Percentiles rank a stretch among this genome's conserved stretches.
Conservation (phyloP, 2,888 invertebrate species). For the Thymelicus acteon region DNA sequence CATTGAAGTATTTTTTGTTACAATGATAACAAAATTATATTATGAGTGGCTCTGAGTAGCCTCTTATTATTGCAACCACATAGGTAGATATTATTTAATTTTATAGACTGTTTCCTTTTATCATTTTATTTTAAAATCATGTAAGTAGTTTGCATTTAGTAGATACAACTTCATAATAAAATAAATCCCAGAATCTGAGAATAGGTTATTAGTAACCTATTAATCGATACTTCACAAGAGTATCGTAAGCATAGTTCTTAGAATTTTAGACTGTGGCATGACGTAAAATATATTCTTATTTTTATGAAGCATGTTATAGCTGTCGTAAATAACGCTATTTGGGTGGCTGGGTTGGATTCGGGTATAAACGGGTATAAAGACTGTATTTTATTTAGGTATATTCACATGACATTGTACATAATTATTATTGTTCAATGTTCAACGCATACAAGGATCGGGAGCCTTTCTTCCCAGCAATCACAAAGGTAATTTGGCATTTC, state of each 20-base stretch:
- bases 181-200: neutral
- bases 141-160: no score
- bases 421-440: constrained; percentile 20
- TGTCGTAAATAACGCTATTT: constrained; percentile 6
- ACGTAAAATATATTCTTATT: constrained; percentile 3
- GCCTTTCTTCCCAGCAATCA: constrained; percentile 61
- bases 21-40: no score
- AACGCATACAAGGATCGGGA: constrained; percentile 57
- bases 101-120: no score
- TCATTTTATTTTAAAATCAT: no score
- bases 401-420: no score
- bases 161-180: no score
- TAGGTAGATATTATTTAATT: no score
- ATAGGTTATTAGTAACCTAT: neutral
- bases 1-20: no score
- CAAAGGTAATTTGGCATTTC: constrained; percentile 59
- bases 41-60: no score
- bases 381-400: neutral
- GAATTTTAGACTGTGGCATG: constrained; percentile 20
- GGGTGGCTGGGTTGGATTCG: constrained; percentile 2
- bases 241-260: neutral
- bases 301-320: constrained; percentile 27
- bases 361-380: neutral
- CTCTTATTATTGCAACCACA: no score
- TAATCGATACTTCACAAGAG: neutral